Percentiles rank a stretch among this genome's conserved stretches.
Conservation (phyloP, 2,888 invertebrate genomes). For the Caenorhabditis sp. region DNA sequence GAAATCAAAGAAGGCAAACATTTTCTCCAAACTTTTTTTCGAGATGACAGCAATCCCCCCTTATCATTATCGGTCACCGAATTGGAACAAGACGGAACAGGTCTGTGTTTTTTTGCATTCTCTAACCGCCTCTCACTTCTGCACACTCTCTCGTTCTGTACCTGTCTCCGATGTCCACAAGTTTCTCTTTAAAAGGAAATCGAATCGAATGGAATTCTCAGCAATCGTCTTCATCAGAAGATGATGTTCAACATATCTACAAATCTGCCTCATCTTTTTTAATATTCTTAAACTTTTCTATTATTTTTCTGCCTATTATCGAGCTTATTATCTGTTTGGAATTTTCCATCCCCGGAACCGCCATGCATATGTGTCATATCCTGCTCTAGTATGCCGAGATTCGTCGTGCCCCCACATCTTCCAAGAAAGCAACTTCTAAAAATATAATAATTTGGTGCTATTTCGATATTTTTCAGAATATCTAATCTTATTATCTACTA, state of each 20-base stretch:
- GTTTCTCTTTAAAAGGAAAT: conserved; percentile 13
- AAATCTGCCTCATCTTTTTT: conserved; percentile 21
- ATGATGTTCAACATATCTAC: conserved; percentile 17
- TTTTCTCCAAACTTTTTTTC: neutral
- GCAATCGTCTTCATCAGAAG: neutral
- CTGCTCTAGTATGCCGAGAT: conserved; percentile 38
- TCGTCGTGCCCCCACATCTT: conserved; percentile 15
- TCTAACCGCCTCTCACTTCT: conserved; percentile 1
- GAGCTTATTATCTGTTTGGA: conserved; percentile 7
- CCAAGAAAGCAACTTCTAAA: too few species aligned
- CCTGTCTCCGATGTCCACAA: conserved; percentile 10
- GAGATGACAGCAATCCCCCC: neutral
- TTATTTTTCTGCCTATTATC: neutral
- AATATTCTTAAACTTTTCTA: neutral
- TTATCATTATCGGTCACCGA: neutral
- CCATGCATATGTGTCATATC: conserved; percentile 38
- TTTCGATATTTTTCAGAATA: neutral
- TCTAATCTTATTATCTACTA: too few species aligned
- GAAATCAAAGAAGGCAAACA: neutral
- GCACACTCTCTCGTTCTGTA: conserved; percentile 5
- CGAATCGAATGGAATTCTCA: neutral
- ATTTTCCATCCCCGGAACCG: neutral
- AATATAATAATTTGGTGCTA: neutral
- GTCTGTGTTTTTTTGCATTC: neutral
- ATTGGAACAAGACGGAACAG: conserved; percentile 24